Evolutionary conservation across 2,797 vertebrate species (phyloP).

Genomic region (Melanotaenia boesemani): DNA sequence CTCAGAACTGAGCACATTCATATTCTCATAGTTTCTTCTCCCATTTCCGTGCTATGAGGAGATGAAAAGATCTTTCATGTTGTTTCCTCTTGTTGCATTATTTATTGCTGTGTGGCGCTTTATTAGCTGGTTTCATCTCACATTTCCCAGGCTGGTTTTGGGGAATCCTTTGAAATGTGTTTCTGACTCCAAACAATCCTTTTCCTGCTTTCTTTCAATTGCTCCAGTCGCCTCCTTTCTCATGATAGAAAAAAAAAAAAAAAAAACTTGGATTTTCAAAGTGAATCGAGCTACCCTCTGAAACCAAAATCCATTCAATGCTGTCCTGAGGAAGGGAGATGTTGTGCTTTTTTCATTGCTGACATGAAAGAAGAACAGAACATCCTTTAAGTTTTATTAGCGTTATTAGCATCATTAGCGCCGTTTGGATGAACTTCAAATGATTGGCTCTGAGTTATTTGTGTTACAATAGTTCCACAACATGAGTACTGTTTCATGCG

Average conservation of each 20-base stretch:
- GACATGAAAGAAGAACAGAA: conserved; percentile 73
- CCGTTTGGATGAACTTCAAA: conserved; percentile 73
- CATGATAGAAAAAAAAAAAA: conserved; percentile 47
- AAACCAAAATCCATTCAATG: conserved; percentile 70
- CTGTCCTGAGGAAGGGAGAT: conserved; percentile 74
- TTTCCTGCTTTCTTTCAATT: conserved; percentile 66
- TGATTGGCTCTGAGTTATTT: conserved; percentile 76
- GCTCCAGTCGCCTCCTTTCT: conserved; percentile 68
- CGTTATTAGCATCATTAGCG: conserved; percentile 78
- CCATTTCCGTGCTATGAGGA: conserved; percentile 64
- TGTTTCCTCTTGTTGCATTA: conserved; percentile 84
- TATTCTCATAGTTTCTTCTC: conserved; percentile 56
- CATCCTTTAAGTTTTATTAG: conserved; percentile 63
- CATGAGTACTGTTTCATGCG: conserved; percentile 51
- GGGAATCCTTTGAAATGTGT: conserved; percentile 80
- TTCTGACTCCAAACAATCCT: conserved; percentile 80
- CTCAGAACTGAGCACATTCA: conserved; percentile 47
- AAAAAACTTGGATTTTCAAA: conserved; percentile 67
- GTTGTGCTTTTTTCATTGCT: conserved; percentile 66
- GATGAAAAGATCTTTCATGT: conserved; percentile 83
- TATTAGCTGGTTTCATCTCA: conserved; percentile 80
- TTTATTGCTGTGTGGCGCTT: conserved; percentile 81
- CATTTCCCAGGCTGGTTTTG: conserved; percentile 78
- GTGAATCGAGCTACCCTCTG: conserved; percentile 60
- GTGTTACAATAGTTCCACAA: conserved; percentile 53